A percentile compares a stretch with the other conserved stretches of the same genome.
Conservation (phyloP, 2,888 invertebrate genomes). For the Lasioglossum pauxillum region DNA sequence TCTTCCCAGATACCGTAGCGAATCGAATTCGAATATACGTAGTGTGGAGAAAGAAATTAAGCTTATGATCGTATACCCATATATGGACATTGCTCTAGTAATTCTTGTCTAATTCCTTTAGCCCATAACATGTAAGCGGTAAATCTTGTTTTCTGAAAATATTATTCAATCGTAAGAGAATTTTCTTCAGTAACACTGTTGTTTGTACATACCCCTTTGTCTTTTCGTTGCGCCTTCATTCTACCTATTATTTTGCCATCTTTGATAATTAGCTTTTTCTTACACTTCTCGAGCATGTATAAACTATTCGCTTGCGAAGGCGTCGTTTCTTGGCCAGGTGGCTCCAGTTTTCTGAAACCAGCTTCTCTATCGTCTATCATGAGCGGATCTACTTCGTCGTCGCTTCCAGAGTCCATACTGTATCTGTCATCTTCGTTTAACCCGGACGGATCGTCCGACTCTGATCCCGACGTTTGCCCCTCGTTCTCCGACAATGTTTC, state of each 20-base stretch:
- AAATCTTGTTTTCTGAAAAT: slow-evolving; percentile 88
- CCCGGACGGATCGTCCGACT: slow-evolving; percentile 79
- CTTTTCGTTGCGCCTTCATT: slow-evolving; percentile 91
- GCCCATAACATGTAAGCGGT: slow-evolving; percentile 98
- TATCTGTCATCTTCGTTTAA: slow-evolving; percentile 79
- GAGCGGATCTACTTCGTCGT: slow-evolving; percentile 82
- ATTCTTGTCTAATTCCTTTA: slow-evolving; percentile 91
- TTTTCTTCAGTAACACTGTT: slow-evolving; percentile 40
- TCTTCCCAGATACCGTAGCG: neutral
- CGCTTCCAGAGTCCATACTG: slow-evolving; percentile 81
- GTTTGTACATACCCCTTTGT: slow-evolving; percentile 87
- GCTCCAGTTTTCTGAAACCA: slow-evolving; percentile 85
- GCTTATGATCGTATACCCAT: slow-evolving; percentile 86
- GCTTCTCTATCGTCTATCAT: slow-evolving; percentile 84
- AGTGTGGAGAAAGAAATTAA: slow-evolving; percentile 39
- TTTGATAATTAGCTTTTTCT: slow-evolving; percentile 90
- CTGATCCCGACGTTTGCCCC: slow-evolving; percentile 79
- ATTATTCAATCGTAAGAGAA: slow-evolving; percentile 45
- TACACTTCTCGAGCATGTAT: slow-evolving; percentile 92
- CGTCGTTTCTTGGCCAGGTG: slow-evolving; percentile 83
- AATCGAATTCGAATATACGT: neutral
- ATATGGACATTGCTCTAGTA: slow-evolving; percentile 90
- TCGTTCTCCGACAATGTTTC: slow-evolving; percentile 81
- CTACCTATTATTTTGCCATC: slow-evolving; percentile 89
- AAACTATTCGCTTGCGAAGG: slow-evolving; percentile 87